Percentiles rank a stretch among this genome's conserved stretches.
phyloP scores from a whole-genome alignment of 2,113 vertebrate species.

The Pelecanoides urinatrix region DNA sequence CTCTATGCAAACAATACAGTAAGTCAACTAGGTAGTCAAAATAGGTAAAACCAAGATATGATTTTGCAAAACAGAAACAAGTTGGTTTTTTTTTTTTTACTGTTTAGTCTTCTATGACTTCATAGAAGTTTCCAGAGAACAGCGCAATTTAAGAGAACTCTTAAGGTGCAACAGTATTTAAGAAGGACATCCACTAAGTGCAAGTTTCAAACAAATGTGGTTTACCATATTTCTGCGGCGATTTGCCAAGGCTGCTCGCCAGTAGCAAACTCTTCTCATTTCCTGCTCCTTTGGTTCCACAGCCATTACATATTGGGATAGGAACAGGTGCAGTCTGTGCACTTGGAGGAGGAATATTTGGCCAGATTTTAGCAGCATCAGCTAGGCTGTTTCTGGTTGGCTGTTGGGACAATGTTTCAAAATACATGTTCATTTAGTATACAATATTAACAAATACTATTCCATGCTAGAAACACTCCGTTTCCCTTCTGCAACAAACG shows the following conservation, averaged over 20 bases:
- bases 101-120: not conserved
- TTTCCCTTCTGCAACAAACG: not conserved
- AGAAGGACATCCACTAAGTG: not conserved
- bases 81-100: not conserved
- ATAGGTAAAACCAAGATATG: not conserved
- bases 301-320: slow-evolving; percentile 91
- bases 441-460: not conserved
- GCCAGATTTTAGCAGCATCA: slow-evolving; percentile 87
- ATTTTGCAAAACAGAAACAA: not conserved
- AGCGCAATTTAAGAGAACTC: not conserved
- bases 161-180: not conserved
- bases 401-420: slow-evolving; percentile 71
- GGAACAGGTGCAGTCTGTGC: slow-evolving; percentile 77
- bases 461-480: not conserved
- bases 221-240: slow-evolving; percentile 87
- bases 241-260: slow-evolving; percentile 80
- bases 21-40: not conserved
- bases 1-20: not conserved
- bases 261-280: slow-evolving; percentile 80
- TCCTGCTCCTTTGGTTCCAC: slow-evolving; percentile 82
- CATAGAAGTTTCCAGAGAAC: not conserved
- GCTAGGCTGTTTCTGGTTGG: slow-evolving; percentile 79
- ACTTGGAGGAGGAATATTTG: slow-evolving; percentile 83
- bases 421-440: not conserved
- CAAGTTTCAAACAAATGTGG: not conserved